Base-by-base conservation (phyloP, 2,113 vertebrate genomes). In the Columbina picui region DNA sequence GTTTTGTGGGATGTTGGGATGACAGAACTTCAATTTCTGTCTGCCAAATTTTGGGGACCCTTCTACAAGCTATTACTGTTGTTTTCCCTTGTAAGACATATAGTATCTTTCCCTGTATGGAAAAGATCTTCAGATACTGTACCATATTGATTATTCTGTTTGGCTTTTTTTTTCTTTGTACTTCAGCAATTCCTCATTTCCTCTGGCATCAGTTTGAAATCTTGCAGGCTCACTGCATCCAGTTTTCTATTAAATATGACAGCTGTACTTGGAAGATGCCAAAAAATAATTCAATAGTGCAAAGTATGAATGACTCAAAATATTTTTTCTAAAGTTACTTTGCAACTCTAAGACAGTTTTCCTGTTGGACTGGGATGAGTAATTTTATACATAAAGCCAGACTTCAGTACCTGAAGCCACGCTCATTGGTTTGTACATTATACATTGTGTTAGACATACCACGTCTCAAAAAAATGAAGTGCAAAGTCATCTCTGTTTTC, bases 391-490 rank as follows among this genome's bases (percentile, higher is more conserved):
- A 43, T 64, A 56, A 50, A 2, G 4, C 14, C 32, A 27, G 8
- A 63, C 6, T 76, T 87, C 57, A 34, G 26, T 41, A 41, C 23
- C 65, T 75, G 30, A 78, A 70, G 23, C 45, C 19, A 5, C 9
- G 26, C 1, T 53, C 3, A 4, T 26, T 23, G 9, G 6, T 29
- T 38, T 64, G 57, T 21, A 32, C 18, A 5, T 70, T 67, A 43
- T 14, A 34, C 2, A 18, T 52, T 22, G 14, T 70, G 36, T 38
- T n/a, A 61, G 19, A 22, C 23, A 47, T 4, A 57, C 13, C 12
- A 43, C 0, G 0, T 36, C 47, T 57, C 82, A 26, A 57, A 85
- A 85, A 61, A 75, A 74, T 0, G 60, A 8, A 20, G 10, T 65
- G 55, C 9, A 76, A 70, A 67, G 21, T 55, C 1, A 41, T 53